Evolutionary conservation across 1,140 invertebrate species (phyloP).

Genomic region (Ips typographus): DNA sequence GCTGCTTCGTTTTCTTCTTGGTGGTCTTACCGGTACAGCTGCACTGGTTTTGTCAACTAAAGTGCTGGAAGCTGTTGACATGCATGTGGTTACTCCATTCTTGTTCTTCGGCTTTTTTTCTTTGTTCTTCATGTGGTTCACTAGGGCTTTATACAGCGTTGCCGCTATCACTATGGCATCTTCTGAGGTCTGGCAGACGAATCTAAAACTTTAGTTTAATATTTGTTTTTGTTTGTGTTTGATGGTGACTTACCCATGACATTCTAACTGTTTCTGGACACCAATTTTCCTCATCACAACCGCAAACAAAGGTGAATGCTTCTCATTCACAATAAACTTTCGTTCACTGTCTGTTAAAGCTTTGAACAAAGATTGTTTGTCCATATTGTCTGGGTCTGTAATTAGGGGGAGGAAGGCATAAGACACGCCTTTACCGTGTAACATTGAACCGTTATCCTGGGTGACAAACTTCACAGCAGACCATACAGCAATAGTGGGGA

Average conservation of each 20-base stretch:
- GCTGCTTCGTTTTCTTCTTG: constrained; percentile 61
- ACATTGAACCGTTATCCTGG: constrained; percentile 41
- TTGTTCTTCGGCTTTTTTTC: constrained; percentile 61
- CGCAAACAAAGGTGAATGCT: constrained; percentile 84
- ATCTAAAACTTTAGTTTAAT: constrained; percentile 46
- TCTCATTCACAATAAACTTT: constrained; percentile 54
- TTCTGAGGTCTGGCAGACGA: constrained; percentile 82
- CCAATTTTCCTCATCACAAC: constrained; percentile 84
- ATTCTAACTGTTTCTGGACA: constrained; percentile 77
- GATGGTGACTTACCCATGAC: constrained; percentile 64
- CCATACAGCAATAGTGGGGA: constrained; percentile 89
- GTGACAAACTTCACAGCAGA: constrained; percentile 79
- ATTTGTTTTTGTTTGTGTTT: too few relatives aligned
- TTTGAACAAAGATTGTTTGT: constrained; percentile 68
- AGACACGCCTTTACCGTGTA: constrained; percentile 40
- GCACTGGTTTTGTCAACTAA: constrained; percentile 49
- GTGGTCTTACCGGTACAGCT: constrained; percentile 57
- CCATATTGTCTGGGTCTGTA: constrained; percentile 78
- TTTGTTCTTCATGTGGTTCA: constrained; percentile 72
- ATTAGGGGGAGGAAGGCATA: constrained; percentile 85
- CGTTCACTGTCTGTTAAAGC: constrained; percentile 55
- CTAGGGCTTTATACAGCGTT: constrained; percentile 82
- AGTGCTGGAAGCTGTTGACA: constrained; percentile 46
- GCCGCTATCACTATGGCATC: constrained; percentile 88
- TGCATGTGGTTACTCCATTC: constrained; percentile 60